Percentiles rank a stretch among this genome's conserved stretches.
phyloP scores from a whole-genome alignment of 2,888 invertebrate genomes.

The Brachyptera risi region DNA sequence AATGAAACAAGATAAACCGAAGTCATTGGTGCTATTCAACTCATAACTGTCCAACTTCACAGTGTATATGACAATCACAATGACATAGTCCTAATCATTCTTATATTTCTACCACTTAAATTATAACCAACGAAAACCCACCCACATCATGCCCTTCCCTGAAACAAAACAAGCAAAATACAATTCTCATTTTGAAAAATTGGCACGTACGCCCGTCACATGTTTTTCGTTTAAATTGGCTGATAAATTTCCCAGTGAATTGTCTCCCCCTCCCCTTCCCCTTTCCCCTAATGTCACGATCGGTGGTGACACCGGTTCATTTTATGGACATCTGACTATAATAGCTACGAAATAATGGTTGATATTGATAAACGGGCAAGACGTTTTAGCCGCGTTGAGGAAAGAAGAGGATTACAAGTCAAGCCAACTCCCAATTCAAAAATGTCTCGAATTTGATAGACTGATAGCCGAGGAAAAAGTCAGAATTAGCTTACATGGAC shows the following conservation, averaged over 20 bases:
- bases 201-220: conserved; percentile 32
- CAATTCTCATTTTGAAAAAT: conserved; percentile 33
- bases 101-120: background rate
- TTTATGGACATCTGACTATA: conserved; percentile 29
- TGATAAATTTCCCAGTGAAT: conserved; percentile 32
- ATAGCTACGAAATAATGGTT: conserved; percentile 26
- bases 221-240: conserved; percentile 34
- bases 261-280: conserved; percentile 17
- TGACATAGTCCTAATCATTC: no score
- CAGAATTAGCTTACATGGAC: no score
- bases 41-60: no score
- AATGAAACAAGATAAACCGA: no score
- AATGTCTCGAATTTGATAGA: no score
- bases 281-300: background rate
- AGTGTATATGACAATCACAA: no score
- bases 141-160: conserved; percentile 8
- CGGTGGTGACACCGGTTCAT: conserved; percentile 27
- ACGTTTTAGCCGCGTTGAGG: background rate
- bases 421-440: no score
- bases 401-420: no score
- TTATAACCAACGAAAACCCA: background rate
- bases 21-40: no score
- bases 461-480: no score
- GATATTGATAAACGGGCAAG: conserved; percentile 31
- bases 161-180: background rate